These are phyloP conservation scores for Epinephelus lanceolatus DNA, from an alignment of 2,113 vertebrate genomes.

Conservation along the genomic window DNA sequence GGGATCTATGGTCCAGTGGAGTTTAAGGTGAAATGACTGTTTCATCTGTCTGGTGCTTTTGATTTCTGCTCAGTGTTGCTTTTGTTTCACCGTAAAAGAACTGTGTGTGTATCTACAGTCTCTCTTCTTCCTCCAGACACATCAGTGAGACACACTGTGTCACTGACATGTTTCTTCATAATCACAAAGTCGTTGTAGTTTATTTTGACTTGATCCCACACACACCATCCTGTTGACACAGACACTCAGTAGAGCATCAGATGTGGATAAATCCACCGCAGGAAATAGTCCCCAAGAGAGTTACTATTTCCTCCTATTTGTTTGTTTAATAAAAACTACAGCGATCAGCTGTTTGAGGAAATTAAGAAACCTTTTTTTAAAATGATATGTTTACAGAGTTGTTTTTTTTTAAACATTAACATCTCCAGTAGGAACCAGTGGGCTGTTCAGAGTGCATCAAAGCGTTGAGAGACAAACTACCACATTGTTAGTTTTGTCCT, in stretches of 20 bases:
- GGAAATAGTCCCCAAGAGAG: background rate
- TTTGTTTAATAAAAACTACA: background rate
- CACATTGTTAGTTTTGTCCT: background rate
- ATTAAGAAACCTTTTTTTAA: too few species aligned
- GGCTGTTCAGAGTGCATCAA: too few species aligned
- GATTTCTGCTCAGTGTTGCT: background rate
- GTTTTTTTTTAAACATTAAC: background rate
- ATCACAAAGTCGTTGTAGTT: background rate
- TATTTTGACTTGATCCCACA: background rate
- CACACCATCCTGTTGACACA: background rate
- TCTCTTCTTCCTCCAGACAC: background rate
- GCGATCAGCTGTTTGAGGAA: too few species aligned
- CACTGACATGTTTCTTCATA: background rate
- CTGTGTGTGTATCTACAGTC: too few species aligned
- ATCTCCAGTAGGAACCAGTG: background rate
- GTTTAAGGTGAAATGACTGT: conserved; percentile 74
- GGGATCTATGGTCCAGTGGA: conserved; percentile 78
- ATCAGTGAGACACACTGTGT: background rate
- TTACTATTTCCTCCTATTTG: background rate
- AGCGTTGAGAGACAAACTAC: background rate
- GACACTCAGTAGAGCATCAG: background rate
- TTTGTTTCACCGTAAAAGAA: background rate
- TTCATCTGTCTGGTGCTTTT: too few species aligned
- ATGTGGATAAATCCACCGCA: background rate
- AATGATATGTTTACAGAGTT: too few species aligned